These are phyloP conservation scores for Diachrysia chrysitis DNA, from an alignment of 2,888 invertebrate genomes.

Conservation along the genomic window DNA sequence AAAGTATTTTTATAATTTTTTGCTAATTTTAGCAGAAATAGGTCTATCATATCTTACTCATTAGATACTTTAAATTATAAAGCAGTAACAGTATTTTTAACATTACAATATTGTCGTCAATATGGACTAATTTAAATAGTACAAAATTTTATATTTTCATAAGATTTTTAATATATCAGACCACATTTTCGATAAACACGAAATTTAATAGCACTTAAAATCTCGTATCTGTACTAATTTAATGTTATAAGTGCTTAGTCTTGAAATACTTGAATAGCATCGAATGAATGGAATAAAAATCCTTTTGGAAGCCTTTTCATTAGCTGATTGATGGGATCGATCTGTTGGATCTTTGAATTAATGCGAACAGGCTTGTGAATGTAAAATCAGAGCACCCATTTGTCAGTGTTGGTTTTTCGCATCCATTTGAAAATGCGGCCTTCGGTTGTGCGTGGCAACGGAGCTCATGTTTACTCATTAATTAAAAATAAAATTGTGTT, in stretches of 20 bases:
- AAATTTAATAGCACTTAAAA: constrained; percentile 23
- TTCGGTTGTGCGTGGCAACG: constrained; percentile 24
- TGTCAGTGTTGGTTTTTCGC: constrained; percentile 61
- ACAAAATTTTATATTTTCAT: not conserved
- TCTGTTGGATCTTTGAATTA: constrained; percentile 62
- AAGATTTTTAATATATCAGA: not conserved
- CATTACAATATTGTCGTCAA: too few species aligned
- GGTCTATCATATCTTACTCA: too few species aligned
- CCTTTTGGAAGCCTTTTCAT: constrained; percentile 67
- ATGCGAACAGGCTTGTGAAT: constrained; percentile 63
- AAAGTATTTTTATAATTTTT: too few species aligned
- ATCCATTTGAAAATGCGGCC: constrained; percentile 48
- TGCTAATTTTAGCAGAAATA: too few species aligned
- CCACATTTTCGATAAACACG: constrained; percentile 2
- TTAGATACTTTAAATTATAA: too few species aligned
- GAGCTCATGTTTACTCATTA: constrained; percentile 49
- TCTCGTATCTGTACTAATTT: constrained; percentile 36
- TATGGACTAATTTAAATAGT: too few species aligned
- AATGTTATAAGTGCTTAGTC: constrained; percentile 57
- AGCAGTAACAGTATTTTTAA: too few species aligned
- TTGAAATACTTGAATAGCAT: constrained; percentile 58
- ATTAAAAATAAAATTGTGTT: constrained; percentile 28
- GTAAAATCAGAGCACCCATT: constrained; percentile 65
- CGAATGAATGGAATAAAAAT: constrained; percentile 63
- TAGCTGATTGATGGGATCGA: constrained; percentile 69